These are phyloP conservation scores for Origma solitaria DNA, from an alignment of 2,113 vertebrate genomes.

Conservation along the genomic window DNA sequence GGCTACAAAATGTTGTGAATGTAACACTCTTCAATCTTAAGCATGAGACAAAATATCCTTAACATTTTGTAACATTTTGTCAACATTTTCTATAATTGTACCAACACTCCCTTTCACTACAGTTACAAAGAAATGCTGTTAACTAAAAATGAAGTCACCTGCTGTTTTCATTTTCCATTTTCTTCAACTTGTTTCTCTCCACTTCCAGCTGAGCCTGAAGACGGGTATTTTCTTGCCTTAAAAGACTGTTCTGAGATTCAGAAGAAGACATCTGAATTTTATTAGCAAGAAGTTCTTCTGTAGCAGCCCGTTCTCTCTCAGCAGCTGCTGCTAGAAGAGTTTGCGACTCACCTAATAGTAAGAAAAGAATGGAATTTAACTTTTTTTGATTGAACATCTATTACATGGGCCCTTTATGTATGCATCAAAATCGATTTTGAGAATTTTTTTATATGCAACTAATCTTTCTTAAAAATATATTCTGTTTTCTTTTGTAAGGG, in stretches of 20 bases:
- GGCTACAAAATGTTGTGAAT: neutral
- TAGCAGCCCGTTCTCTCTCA: conserved; percentile 88
- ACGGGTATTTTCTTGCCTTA: conserved; percentile 90
- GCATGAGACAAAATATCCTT: neutral
- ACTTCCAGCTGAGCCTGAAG: conserved; percentile 84
- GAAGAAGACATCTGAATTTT: conserved; percentile 85
- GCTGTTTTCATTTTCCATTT: conserved; percentile 88
- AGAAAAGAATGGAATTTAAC: neutral
- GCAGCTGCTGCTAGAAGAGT: conserved; percentile 87
- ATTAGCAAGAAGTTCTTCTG: conserved; percentile 86
- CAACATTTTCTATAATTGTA: fast-evolving
- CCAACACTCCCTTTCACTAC: neutral
- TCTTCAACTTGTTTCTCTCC: conserved; percentile 84
- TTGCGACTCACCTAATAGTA: conserved; percentile 83
- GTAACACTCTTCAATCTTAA: neutral
- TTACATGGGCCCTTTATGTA: neutral
- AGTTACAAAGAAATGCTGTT: neutral
- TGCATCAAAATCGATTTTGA: neutral
- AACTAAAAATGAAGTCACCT: conserved; percentile 69
- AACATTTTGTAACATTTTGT: neutral
- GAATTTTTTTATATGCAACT: neutral
- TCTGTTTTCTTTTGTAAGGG: neutral
- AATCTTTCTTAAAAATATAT: neutral
- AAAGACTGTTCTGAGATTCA: conserved; percentile 89
- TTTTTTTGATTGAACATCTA: neutral